A percentile compares a stretch with the other conserved stretches of the same genome.
These are phyloP conservation scores for Drosophila algonquin DNA, from an alignment of 2,888 invertebrate genomes.

Conservation along the genomic window DNA sequence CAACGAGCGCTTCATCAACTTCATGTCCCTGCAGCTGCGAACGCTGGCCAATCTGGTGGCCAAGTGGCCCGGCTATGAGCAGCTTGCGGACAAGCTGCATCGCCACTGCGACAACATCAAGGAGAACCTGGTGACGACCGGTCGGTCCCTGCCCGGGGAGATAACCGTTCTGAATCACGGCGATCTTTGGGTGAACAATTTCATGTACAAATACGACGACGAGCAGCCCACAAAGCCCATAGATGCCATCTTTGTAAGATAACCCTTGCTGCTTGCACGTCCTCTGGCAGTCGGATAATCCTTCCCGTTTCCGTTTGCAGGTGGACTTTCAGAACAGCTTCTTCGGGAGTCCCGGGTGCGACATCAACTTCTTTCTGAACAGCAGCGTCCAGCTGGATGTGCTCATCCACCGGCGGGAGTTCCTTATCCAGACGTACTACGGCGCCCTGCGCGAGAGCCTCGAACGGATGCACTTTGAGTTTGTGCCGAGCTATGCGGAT, in stretches of 20 bases:
- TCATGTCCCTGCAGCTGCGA: conserved; percentile 76
- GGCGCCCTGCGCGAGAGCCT: conserved; percentile 72
- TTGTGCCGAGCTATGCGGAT: conserved; percentile 76
- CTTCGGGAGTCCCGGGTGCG: conserved; percentile 83
- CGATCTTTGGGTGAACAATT: conserved; percentile 86
- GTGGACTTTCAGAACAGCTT: conserved; percentile 83
- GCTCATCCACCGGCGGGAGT: conserved; percentile 76
- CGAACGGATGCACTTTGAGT: conserved; percentile 65
- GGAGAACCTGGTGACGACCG: conserved; percentile 80
- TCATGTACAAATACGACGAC: conserved; percentile 85
- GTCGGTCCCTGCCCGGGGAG: conserved; percentile 71
- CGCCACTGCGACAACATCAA: conserved; percentile 79
- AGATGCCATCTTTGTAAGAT: conserved; percentile 84
- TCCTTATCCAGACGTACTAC: conserved; percentile 80
- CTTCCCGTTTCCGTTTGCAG: conserved; percentile 43
- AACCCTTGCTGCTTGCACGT: not conserved
- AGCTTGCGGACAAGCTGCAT: conserved; percentile 83
- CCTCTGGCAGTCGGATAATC: not conserved
- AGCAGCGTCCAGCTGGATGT: conserved; percentile 82
- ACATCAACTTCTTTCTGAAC: conserved; percentile 83
- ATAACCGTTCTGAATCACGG: conserved; percentile 85
- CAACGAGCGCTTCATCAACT: conserved; percentile 78
- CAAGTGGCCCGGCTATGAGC: conserved; percentile 84
- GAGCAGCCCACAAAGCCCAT: conserved; percentile 78
- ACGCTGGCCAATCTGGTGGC: conserved; percentile 82